phyloP scores from a whole-genome alignment of 1,140 invertebrate species.

The Drosophila lowei region DNA sequence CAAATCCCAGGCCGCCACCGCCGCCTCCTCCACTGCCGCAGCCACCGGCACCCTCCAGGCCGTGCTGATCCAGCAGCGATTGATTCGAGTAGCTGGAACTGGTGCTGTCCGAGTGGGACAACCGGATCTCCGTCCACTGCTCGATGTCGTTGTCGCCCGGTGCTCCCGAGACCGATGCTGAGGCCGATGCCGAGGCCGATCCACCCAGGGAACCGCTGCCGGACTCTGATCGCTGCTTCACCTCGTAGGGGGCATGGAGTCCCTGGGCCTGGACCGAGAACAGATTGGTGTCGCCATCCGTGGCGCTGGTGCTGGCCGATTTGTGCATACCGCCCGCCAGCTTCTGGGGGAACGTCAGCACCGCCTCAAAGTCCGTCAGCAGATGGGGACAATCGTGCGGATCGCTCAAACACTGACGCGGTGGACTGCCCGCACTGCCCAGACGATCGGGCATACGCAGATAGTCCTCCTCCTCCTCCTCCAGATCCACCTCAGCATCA shows the following conservation, averaged over 20 bases:
- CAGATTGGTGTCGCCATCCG: slow-evolving; percentile 61
- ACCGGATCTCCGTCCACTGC: slow-evolving; percentile 82
- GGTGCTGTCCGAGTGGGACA: slow-evolving; percentile 82
- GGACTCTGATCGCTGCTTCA: slow-evolving; percentile 60
- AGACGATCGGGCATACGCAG: slow-evolving; percentile 83
- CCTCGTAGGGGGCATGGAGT: slow-evolving; percentile 72
- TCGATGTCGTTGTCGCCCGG: slow-evolving; percentile 80
- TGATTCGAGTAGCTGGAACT: slow-evolving; percentile 82
- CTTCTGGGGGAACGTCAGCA: slow-evolving; percentile 73
- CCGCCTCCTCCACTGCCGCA: slow-evolving; percentile 17
- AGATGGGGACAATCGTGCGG: slow-evolving; percentile 82
- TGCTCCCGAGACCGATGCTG: slow-evolving; percentile 36
- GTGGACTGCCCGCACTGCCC: slow-evolving; percentile 65
- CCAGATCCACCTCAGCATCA: slow-evolving; percentile 13
- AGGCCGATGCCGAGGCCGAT: slow-evolving; percentile 15
- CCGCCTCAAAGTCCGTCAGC: slow-evolving; percentile 74
- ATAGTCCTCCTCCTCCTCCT: slow-evolving; percentile 78
- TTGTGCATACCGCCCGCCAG: slow-evolving; percentile 73
- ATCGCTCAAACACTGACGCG: slow-evolving; percentile 67
- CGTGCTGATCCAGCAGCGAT: slow-evolving; percentile 68
- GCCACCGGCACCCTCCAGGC: slow-evolving; percentile 35
- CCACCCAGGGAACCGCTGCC: slow-evolving; percentile 49
- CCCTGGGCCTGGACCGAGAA: slow-evolving; percentile 61
- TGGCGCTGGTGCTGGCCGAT: slow-evolving; percentile 75
- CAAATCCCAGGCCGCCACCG: slow-evolving; percentile 26